phyloP scores from a whole-genome alignment of 2,113 vertebrate genomes.

The Murina feae region DNA sequence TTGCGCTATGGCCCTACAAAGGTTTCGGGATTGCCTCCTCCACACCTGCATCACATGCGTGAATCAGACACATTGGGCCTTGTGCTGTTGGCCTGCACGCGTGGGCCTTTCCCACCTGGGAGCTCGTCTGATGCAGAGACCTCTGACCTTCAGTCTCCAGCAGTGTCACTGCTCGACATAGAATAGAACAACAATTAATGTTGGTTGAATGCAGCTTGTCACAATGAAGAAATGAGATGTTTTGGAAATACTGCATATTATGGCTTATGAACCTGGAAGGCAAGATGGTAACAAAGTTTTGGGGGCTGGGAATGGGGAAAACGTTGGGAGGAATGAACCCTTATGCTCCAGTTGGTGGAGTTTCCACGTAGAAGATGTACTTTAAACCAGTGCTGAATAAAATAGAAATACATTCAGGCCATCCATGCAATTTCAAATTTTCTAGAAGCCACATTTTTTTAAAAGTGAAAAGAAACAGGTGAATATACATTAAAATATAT shows the following conservation, averaged over 20 bases:
- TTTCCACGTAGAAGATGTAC: not conserved
- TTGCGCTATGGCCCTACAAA: not conserved
- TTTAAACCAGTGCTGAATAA: not conserved
- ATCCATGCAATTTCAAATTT: not conserved
- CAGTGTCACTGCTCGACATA: not conserved
- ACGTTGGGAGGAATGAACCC: not conserved
- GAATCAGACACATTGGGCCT: not conserved
- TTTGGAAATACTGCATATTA: not conserved
- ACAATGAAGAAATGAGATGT: not conserved
- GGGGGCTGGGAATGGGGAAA: not conserved
- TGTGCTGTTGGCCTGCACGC: not conserved
- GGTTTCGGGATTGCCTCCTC: not conserved
- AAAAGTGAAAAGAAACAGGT: not conserved
- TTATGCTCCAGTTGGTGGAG: not conserved
- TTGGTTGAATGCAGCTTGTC: not conserved
- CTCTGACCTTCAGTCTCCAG: not conserved
- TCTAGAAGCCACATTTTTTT: not conserved
- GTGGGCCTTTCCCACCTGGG: not conserved
- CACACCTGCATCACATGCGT: accelerated
- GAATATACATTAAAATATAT: not conserved
- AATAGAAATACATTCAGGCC: not conserved
- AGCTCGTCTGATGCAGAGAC: not conserved
- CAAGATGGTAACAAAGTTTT: not conserved
- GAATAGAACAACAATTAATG: not conserved
- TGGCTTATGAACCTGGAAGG: constrained; percentile 6